Evolutionary conservation across 1,140 invertebrate genomes (phyloP), one percentile per base, ranked within the genome.

Genomic region (Mizuhopecten yessoensis): DNA sequence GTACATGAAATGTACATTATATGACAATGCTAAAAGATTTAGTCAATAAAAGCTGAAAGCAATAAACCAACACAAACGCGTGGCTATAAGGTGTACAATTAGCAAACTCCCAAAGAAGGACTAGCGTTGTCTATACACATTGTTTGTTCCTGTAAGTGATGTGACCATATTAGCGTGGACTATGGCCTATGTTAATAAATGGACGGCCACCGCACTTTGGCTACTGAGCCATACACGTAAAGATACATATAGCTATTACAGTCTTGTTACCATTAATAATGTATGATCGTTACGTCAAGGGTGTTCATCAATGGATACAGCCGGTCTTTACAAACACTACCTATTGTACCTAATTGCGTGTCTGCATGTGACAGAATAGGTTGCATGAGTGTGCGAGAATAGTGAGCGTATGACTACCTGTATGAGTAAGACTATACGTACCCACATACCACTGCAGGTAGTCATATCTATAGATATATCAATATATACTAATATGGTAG

Each of bases 1-100:
- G 57, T 75, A 75, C 23, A 75, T 75, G 57, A 75, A n/a, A 75
- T 75, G 57, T 75, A 75, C 57, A 75, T 75, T 75, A 75, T 75
- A 75, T 17, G n/a, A n/a, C 29, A 75, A 75, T 75, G 57, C 57
- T 75, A 75, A 29, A n/a, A 75, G 57, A 75, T 75, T 75, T 29
- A 75, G 57, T 75, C 57, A 75, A 75, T 75, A 75, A 75, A 75
- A 75, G 57, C 57, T n/a, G 17, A 75, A 75, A 75, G 57, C 57
- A 75, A 29, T 75, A 75, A 75, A n/a, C 57, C 29, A 29, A 5
- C n/a, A 75, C 9, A 75, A 75, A 75, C 23, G 57, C 57, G 57
- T 75, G 7, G 11, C 23, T 29, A 75, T 75, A 75, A 75, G 23
- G 57, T 9, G 57, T 29, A n/a, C 23, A 17, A 75, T 75, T n/a